Conservation (phyloP, 2,888 invertebrate genomes). For the Patella pellucida region DNA sequence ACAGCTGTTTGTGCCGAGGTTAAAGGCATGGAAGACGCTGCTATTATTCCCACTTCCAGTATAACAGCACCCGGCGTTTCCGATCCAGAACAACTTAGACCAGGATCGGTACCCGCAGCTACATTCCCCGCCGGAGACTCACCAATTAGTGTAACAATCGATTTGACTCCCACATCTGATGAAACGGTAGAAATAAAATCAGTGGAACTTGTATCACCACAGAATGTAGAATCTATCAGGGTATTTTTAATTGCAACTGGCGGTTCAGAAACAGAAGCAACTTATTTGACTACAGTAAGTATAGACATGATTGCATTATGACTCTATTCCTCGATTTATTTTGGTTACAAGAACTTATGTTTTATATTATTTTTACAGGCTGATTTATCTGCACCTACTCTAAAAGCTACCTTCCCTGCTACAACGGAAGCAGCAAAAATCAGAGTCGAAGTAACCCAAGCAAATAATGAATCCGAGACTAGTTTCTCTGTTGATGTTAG, state of each 20-base stretch:
- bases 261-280: not conserved
- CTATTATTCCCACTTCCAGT: conserved; percentile 2
- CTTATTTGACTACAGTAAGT: not conserved
- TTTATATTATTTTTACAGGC: not conserved
- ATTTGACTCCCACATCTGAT: not conserved
- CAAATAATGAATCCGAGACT: not conserved
- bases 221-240: not conserved
- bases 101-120: not conserved
- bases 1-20: not conserved
- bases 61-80: not conserved
- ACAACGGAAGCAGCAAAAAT: not conserved
- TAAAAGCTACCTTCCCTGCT: not conserved
- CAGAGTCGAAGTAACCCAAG: not conserved
- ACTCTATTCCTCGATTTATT: too few species aligned
- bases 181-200: not conserved
- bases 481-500: not conserved
- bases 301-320: not conserved
- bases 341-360: too few species aligned
- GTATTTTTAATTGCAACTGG: not conserved
- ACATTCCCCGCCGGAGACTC: not conserved
- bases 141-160: not conserved
- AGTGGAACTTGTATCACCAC: not conserved
- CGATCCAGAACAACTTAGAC: not conserved
- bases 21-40: not conserved
- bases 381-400: not conserved